Conservation (phyloP, 2,113 vertebrate genomes). For the Calonectris borealis region DNA sequence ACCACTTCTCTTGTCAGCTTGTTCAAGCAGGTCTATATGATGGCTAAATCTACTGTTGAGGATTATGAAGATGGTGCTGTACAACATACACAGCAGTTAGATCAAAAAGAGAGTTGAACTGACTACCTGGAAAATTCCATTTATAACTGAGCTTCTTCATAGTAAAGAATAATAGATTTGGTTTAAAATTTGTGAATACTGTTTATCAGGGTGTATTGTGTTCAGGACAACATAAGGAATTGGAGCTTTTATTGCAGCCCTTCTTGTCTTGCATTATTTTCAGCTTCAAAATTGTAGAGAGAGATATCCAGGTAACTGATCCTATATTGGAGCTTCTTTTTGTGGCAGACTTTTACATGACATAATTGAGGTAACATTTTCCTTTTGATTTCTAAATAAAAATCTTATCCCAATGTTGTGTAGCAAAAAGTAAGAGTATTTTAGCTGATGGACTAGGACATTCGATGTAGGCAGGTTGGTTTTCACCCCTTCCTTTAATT, state of each 20-base stretch:
- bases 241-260: not conserved
- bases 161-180: not conserved
- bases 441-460: not conserved
- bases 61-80: not conserved
- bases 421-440: not conserved
- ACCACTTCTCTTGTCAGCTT: not conserved
- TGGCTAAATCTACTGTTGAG: not conserved
- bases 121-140: not conserved
- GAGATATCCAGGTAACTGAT: not conserved
- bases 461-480: not conserved
- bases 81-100: not conserved
- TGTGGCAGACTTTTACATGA: not conserved
- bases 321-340: not conserved
- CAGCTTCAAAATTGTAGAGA: not conserved
- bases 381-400: not conserved
- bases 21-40: not conserved
- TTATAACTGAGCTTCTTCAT: not conserved
- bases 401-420: not conserved
- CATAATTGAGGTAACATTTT: not conserved
- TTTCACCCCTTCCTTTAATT: not conserved
- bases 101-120: not conserved
- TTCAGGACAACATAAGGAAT: not conserved
- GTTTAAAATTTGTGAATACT: not conserved
- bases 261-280: not conserved
- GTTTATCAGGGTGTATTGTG: not conserved